phyloP scores from a whole-genome alignment of 2,888 invertebrate genomes.

The Pachydiplax longipennis region DNA sequence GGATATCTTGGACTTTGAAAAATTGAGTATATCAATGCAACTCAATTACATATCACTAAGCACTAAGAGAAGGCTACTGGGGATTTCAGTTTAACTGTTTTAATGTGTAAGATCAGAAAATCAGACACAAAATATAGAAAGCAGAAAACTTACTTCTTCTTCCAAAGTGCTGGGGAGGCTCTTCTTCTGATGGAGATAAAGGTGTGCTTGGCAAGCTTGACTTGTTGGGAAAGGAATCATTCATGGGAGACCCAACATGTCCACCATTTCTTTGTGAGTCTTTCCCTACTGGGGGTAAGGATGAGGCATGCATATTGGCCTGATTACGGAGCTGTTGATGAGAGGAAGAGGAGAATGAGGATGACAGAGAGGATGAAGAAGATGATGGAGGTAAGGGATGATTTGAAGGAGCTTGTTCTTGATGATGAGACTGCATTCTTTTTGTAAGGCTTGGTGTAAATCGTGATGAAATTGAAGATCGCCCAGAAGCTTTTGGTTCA shows the following conservation, averaged over 20 bases:
- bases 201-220: background rate
- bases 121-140: no score
- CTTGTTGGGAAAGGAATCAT: background rate
- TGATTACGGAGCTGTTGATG: background rate
- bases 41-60: no score
- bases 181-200: conserved; percentile 9
- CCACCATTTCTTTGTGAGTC: background rate
- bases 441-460: background rate
- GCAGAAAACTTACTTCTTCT: background rate
- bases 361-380: background rate
- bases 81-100: no score
- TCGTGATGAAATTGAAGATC: background rate
- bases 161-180: background rate
- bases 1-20: no score
- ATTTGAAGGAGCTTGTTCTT: background rate
- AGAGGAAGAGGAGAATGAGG: background rate
- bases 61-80: no score
- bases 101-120: no score
- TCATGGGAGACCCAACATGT: background rate
- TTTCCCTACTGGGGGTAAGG: conserved; percentile 1
- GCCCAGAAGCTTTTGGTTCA: background rate
- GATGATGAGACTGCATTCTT: background rate
- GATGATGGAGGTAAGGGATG: background rate
- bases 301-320: background rate
- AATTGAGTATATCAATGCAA: no score